phyloP scores from a whole-genome alignment of 2,113 vertebrate species.

The Lycaon pictus region DNA sequence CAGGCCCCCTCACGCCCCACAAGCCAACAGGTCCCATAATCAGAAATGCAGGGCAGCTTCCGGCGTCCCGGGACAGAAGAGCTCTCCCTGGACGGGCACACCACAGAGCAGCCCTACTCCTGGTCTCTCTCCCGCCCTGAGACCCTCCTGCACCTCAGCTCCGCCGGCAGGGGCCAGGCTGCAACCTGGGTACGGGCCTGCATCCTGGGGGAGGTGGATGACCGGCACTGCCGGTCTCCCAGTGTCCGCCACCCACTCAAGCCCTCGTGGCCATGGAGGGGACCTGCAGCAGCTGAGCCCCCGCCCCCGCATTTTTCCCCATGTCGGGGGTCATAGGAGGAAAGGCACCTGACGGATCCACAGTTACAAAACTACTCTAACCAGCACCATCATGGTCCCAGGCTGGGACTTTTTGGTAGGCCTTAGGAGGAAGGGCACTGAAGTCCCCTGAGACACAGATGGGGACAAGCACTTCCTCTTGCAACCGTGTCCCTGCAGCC shows the following conservation, averaged over 20 bases:
- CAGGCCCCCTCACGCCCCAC: neutral
- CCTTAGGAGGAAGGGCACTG: neutral
- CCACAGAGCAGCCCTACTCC: neutral
- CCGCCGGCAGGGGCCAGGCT: neutral
- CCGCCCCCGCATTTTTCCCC: neutral
- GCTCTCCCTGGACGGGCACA: neutral
- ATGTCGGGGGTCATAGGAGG: neutral
- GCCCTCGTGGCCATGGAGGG: neutral
- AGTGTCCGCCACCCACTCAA: neutral
- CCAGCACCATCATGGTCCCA: neutral
- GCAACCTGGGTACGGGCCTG: neutral
- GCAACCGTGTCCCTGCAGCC: neutral
- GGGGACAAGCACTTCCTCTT: neutral
- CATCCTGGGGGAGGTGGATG: neutral
- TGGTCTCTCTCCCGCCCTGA: neutral
- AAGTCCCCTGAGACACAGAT: neutral
- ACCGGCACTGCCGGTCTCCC: neutral
- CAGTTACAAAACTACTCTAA: neutral
- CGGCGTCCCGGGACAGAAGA: neutral
- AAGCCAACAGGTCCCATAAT: constrained; percentile 12
- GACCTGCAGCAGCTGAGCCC: neutral
- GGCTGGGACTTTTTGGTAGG: neutral
- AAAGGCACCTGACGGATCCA: no score
- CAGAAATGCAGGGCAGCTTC: neutral
- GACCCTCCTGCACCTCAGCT: neutral